Base-by-base conservation (phyloP, 2,888 invertebrate genomes). In the Dicranocentrus wangi region DNA sequence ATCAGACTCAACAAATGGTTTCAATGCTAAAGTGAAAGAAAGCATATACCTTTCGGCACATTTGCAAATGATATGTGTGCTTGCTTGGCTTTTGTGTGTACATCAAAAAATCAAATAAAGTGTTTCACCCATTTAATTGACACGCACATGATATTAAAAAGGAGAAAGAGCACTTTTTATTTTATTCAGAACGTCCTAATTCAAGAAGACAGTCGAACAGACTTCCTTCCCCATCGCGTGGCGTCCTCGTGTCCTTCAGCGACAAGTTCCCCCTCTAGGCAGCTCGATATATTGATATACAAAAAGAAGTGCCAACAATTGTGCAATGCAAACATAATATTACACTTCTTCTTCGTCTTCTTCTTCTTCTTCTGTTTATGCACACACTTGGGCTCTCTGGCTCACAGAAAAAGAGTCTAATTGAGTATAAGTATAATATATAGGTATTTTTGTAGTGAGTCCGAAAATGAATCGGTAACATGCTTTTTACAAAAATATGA, bases 101-200 rank as follows among this genome's bases (percentile, higher is more conserved):
- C 17, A 28, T 28, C 10, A 21, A 28, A 28, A 53, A 32, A 28
- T 58, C 27, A 15, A 58, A 25, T 13, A 23, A 47, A 47, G 77
- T 77, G 43, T 70, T 69, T 77, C 70, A 77, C 77, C 77, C 63
- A 77, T 69, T 77, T 77, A 69, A 77, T 77, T 77, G 77, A 77
- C 70, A 76, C 47, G n/a, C 61, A 53, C 25, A 53, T 43, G 43
- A 66, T 53, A 68, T 76, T 68, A 63, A 32, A 60, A 32, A 61
- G 32, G 47, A 51, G 61, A 76, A 63, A 51, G 61, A 73, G 42
- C 47, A 42, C 25, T 61, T 17, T 21, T n/a, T 47, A 51, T 32
- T 32, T 32, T 32, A 32, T 32, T 32, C 32, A 32, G 3, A 32
- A 3, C 10, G 32, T 10, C 32, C 32, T 32, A 32, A 7, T 32